Evolutionary conservation across 2,113 vertebrate species (phyloP).

Genomic region (Crotalus viridis): DNA sequence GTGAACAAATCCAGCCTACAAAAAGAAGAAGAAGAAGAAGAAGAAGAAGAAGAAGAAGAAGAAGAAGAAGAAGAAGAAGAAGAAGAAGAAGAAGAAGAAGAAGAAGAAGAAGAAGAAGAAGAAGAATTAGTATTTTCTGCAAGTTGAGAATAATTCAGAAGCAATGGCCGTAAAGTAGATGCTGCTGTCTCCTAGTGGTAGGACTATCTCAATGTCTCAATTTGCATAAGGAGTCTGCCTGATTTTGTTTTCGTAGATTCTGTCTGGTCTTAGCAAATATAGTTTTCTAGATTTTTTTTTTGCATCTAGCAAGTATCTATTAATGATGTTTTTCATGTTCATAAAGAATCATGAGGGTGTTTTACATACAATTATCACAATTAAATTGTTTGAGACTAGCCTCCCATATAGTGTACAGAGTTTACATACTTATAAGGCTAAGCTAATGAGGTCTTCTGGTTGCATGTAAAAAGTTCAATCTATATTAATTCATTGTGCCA

Average conservation of each 20-base stretch:
- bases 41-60: no score
- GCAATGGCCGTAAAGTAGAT: neutral
- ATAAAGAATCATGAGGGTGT: neutral
- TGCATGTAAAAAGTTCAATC: slow-evolving; percentile 17
- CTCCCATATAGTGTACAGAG: neutral
- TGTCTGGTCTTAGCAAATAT: neutral
- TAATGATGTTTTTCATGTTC: slow-evolving; percentile 17
- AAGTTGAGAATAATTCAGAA: neutral
- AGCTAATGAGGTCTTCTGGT: slow-evolving; percentile 6
- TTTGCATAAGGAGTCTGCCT: neutral
- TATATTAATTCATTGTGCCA: slow-evolving; percentile 35
- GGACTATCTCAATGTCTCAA: neutral
- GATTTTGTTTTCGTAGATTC: neutral
- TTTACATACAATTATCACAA: slow-evolving; percentile 8
- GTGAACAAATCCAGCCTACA: neutral
- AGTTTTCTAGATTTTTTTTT: neutral
- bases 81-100: no score
- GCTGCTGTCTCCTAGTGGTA: neutral
- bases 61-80: no score
- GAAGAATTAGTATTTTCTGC: neutral
- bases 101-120: no score
- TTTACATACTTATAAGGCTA: neutral
- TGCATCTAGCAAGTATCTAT: neutral
- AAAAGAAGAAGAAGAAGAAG: no score
- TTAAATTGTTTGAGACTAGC: neutral